Conservation (phyloP, 2,888 invertebrate species). For the Trachelus tabidus region DNA sequence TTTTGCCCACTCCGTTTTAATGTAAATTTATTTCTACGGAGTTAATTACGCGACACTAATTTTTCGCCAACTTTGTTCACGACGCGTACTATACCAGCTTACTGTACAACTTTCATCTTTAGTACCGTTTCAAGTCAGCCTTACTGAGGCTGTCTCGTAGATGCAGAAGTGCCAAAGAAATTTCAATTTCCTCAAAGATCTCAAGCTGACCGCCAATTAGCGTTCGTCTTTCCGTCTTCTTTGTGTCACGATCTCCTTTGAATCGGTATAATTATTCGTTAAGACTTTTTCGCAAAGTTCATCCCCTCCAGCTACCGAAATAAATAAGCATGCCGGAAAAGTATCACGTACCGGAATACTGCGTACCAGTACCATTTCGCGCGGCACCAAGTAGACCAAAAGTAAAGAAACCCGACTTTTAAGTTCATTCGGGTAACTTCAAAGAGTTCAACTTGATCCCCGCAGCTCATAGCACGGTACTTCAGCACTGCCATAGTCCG, state of each 20-base stretch:
- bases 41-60: slow-evolving; percentile 64
- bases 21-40: slow-evolving; percentile 59
- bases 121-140: not conserved
- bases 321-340: not conserved
- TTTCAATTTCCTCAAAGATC: slow-evolving; percentile 40
- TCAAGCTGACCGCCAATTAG: slow-evolving; percentile 15
- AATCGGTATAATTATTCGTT: not conserved
- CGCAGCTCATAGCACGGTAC: not conserved
- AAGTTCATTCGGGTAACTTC: not conserved
- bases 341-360: not conserved
- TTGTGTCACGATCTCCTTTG: not conserved
- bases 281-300: not conserved
- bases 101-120: not conserved
- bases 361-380: not conserved
- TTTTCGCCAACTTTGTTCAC: slow-evolving; percentile 52
- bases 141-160: slow-evolving; percentile 4
- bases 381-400: not conserved
- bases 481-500: not conserved
- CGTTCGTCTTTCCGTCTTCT: not conserved
- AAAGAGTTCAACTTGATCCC: not conserved
- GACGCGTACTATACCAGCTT: not conserved
- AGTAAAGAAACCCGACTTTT: not conserved
- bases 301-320: not conserved
- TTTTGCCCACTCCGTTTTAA: slow-evolving; percentile 43
- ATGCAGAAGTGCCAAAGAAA: slow-evolving; percentile 29